Conservation (phyloP, 2,888 invertebrate species). For the Phortica okadai region DNA sequence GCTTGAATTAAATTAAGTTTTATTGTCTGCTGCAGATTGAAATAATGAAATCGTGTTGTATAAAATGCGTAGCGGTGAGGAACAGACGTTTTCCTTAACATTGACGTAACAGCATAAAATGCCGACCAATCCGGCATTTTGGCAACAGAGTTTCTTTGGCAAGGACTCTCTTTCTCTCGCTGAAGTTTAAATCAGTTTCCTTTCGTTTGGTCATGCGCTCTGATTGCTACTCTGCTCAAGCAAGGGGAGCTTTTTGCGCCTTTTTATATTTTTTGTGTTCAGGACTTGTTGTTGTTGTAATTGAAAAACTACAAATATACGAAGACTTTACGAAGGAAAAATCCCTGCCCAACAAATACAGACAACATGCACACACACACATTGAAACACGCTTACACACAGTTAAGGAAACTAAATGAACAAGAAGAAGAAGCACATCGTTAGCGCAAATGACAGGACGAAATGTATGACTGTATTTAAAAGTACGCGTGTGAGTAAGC, state of each 20-base stretch:
- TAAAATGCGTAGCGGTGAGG: no score
- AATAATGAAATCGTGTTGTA: no score
- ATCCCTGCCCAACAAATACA: conserved; percentile 61
- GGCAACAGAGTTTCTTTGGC: no score
- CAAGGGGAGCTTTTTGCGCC: background rate
- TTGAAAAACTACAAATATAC: conserved; percentile 59
- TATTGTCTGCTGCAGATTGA: no score
- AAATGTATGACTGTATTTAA: background rate
- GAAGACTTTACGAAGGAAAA: conserved; percentile 53
- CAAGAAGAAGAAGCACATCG: conserved; percentile 44
- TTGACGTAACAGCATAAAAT: no score
- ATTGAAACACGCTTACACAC: conserved; percentile 33
- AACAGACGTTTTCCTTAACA: no score
- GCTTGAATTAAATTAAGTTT: no score
- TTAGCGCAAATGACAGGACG: conserved; percentile 30
- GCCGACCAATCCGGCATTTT: no score
- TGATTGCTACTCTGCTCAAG: background rate
- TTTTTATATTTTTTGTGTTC: conserved; percentile 52
- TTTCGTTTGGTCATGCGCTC: background rate
- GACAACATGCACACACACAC: conserved; percentile 34
- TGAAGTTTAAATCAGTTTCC: no score
- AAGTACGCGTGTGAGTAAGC: conserved; percentile 8
- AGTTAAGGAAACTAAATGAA: conserved; percentile 43
- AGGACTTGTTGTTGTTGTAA: conserved; percentile 19
- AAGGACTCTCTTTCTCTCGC: no score